Conservation (phyloP, 2,888 invertebrate species). For the Coelinius sp. region DNA sequence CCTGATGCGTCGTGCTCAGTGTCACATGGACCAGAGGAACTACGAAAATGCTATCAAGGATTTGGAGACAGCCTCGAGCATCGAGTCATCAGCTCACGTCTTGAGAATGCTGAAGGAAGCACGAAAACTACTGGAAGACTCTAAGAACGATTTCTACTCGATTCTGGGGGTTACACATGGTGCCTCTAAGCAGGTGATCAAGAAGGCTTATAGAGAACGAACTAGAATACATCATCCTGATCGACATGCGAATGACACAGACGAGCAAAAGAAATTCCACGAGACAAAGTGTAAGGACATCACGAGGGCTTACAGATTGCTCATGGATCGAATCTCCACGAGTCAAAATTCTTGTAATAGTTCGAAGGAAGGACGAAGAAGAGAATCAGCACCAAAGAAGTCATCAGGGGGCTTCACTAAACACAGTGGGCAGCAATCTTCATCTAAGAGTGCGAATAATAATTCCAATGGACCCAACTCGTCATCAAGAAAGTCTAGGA, state of each 20-base stretch:
- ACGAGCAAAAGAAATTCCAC: not conserved
- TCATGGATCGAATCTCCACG: not conserved
- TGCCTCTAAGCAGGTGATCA: not conserved
- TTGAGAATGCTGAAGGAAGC: not conserved
- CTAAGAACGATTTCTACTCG: not conserved
- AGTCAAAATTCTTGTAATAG: too few relatives aligned
- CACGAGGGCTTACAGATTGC: not conserved
- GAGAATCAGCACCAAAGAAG: too few relatives aligned
- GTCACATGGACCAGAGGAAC: conserved; percentile 1
- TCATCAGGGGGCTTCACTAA: too few relatives aligned
- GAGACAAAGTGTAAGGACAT: not conserved
- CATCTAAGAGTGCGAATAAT: too few relatives aligned
- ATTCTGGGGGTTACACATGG: not conserved
- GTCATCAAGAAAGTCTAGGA: too few relatives aligned
- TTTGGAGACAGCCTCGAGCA: not conserved
- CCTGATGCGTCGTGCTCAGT: not conserved
- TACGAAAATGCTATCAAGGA: not conserved
- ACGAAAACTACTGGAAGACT: not conserved
- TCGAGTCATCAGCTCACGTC: not conserved
- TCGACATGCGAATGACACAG: not conserved
- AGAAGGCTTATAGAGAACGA: not conserved
- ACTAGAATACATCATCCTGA: not conserved
- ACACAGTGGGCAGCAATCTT: too few relatives aligned
- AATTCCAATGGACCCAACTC: too few relatives aligned
- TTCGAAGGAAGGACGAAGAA: too few relatives aligned